These are phyloP conservation scores for Varecia variegata DNA, from an alignment of 2,797 vertebrate genomes.

Conservation along the genomic window DNA sequence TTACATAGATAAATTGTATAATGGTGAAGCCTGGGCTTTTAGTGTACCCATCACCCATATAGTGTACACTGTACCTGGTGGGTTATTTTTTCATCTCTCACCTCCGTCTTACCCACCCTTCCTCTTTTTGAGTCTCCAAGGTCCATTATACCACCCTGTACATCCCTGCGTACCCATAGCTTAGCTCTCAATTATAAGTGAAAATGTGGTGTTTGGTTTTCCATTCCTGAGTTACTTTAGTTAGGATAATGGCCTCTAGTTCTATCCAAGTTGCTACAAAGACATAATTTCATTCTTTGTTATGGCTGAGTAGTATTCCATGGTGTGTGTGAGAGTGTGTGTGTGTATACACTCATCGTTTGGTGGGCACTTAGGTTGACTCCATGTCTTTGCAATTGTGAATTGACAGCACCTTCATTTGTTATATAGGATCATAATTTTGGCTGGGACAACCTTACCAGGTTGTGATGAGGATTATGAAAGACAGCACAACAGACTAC, in stretches of 20 bases:
- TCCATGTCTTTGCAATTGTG: not conserved
- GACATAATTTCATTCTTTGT: not conserved
- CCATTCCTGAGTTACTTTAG: not conserved
- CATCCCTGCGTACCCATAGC: not conserved
- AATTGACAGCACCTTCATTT: not conserved
- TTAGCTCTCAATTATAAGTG: not conserved
- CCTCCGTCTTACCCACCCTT: not conserved
- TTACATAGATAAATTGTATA: not conserved
- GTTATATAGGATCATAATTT: constrained; percentile 13
- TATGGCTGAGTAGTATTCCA: not conserved
- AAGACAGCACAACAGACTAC: constrained; percentile 3
- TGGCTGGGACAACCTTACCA: not conserved
- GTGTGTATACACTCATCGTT: not conserved
- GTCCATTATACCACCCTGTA: not conserved
- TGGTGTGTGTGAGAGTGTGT: too few species aligned
- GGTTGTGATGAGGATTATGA: not conserved
- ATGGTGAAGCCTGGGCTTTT: not conserved
- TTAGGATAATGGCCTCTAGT: not conserved
- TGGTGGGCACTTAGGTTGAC: not conserved
- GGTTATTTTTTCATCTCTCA: not conserved
- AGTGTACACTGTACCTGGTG: not conserved
- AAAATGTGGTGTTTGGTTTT: not conserved
- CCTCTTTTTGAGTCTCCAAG: not conserved
- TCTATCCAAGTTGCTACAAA: not conserved
- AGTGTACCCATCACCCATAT: not conserved